phyloP scores from a whole-genome alignment of 2,113 vertebrate genomes.

The Panthera uncia region DNA sequence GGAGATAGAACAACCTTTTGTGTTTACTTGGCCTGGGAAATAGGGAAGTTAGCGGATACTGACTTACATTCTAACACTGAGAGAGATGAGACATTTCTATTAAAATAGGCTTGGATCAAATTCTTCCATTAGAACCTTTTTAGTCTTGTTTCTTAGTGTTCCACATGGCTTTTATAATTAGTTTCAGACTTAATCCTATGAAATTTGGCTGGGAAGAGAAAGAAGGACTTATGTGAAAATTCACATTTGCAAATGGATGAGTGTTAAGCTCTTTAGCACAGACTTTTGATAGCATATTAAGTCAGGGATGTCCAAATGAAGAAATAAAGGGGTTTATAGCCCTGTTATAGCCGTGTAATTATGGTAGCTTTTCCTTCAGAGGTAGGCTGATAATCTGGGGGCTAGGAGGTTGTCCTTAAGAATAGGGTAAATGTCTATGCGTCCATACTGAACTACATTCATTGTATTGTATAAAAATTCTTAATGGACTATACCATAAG shows the following conservation, averaged over 20 bases:
- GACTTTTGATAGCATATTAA: slow-evolving; percentile 16
- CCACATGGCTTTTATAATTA: slow-evolving; percentile 44
- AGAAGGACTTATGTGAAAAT: neutral
- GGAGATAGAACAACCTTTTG: slow-evolving; percentile 23
- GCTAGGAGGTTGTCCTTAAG: neutral
- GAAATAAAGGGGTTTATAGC: neutral
- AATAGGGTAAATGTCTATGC: neutral
- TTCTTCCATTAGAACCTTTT: neutral
- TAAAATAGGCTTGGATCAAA: neutral
- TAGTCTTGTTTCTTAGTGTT: slow-evolving; percentile 34
- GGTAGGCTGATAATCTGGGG: neutral
- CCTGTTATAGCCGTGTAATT: neutral
- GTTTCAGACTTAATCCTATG: slow-evolving; percentile 56
- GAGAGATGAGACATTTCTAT: slow-evolving; percentile 36
- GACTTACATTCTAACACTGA: slow-evolving; percentile 40
- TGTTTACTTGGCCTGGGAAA: slow-evolving; percentile 34
- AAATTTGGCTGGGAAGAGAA: slow-evolving; percentile 23
- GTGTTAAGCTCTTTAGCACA: slow-evolving; percentile 27
- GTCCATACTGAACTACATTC: neutral
- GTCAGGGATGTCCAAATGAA: slow-evolving; percentile 19
- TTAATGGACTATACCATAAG: neutral
- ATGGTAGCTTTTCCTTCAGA: neutral
- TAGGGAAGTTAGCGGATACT: slow-evolving; percentile 44
- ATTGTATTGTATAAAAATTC: slow-evolving; percentile 15
- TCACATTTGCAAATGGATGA: neutral